Base-by-base conservation (phyloP, 2,113 vertebrate genomes). In the Peromyscus maniculatus region DNA sequence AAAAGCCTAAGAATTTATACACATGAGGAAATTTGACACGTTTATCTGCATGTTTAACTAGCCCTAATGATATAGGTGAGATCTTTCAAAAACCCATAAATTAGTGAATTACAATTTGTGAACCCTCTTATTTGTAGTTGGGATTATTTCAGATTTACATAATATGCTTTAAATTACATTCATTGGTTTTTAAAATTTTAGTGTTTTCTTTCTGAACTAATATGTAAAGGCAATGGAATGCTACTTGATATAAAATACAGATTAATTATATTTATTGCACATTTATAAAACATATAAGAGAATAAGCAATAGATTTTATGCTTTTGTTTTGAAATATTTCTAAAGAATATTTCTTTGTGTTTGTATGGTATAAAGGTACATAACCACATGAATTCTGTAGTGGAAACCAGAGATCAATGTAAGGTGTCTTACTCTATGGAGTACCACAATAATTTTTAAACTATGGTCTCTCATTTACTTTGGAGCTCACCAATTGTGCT, bases 31-130 rank as follows among this genome's bases (percentile, higher is more conserved):
- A 91, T 86, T 75, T 92, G 75, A 93, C 75, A 80, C 82, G 22
- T 96, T 96, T 79, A 96, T 94, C 64, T 91, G 33, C 57, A 95
- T 71, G 67, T 92, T 97, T 94, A 82, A 95, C 91, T 91, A 55
- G 59, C 66, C 62, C 57, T 90, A 71, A 66, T 94, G 67, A 94
- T 26, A 91, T 13, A 95, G 78, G 87, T 57, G 62, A 75, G 17
- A 93, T 92, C 64, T 91, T 91, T 77, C 59, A 89, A 96, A 95
- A 80, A 31, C 86, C 39, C 62, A 97, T 94, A 92, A 72, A 91
- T 91, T 59, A 46, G 74, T 4, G 15, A 21, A 28, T 43, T 55
- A 17, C 7, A 67, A 57, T 67, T 43, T 91, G 33, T 66, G 52
- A 49, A 7, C 39, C 39, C 1, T 74, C 43, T 59, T 33, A 52